Conservation (phyloP, 2,113 vertebrate genomes). For the Pelvicachromis taeniatus region DNA sequence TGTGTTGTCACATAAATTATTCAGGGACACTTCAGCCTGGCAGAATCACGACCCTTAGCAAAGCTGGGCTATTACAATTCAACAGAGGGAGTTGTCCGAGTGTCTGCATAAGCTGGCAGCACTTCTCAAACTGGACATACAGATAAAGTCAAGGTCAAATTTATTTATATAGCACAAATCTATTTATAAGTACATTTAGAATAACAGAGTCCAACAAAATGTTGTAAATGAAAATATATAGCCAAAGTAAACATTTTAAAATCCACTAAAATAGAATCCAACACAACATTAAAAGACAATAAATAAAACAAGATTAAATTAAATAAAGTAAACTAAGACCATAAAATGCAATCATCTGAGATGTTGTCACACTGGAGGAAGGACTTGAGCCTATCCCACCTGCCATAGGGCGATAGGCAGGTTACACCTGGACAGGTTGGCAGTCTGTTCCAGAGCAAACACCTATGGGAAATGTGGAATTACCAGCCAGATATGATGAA, state of each 20-base stretch:
- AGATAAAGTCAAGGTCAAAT: not conserved
- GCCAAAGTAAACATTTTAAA: not conserved
- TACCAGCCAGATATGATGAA: not conserved
- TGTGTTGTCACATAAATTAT: constrained; percentile 53
- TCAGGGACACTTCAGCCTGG: constrained; percentile 8
- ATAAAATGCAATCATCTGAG: not conserved
- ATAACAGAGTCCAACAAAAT: not conserved
- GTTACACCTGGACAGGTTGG: not conserved
- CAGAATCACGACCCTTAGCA: constrained; percentile 43
- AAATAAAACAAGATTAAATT: not conserved
- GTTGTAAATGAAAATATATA: not conserved
- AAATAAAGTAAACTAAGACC: not conserved
- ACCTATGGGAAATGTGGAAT: not conserved
- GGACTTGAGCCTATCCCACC: not conserved
- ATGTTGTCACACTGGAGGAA: not conserved
- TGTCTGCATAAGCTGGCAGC: not conserved
- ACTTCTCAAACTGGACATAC: not conserved
- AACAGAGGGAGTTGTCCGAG: not conserved
- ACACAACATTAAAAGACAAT: not conserved
- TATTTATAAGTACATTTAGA: not conserved
- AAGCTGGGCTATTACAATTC: constrained; percentile 22
- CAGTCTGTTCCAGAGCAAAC: not conserved
- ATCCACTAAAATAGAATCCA: not conserved
- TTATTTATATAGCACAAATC: not conserved
- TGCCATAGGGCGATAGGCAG: not conserved